phyloP scores from a whole-genome alignment of 2,113 vertebrate species.

The Salvelinus sp. region DNA sequence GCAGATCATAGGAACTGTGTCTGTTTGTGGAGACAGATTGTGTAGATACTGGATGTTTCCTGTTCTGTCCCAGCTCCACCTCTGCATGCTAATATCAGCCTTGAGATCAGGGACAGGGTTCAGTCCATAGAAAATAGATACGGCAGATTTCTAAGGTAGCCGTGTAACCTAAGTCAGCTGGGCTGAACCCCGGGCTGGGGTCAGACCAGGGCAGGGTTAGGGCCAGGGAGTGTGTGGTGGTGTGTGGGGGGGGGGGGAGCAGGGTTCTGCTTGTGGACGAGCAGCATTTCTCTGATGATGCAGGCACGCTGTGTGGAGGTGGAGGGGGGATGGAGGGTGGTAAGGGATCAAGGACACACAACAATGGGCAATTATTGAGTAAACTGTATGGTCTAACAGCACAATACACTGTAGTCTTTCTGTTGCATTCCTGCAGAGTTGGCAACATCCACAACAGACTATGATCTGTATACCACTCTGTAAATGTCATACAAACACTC shows the following conservation, averaged over 20 bases:
- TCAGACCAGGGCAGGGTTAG: neutral
- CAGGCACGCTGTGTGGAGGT: conserved; percentile 40
- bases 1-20: neutral
- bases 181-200: neutral
- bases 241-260: conserved; percentile 18
- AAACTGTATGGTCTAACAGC: conserved; percentile 23
- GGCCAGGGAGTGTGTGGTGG: conserved; percentile 11
- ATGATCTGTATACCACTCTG: conserved; percentile 19
- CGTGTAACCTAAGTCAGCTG: too few relatives aligned
- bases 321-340: conserved; percentile 36
- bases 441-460: conserved; percentile 12
- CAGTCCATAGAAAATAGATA: too few relatives aligned
- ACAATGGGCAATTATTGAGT: conserved; percentile 34
- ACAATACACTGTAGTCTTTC: conserved; percentile 34
- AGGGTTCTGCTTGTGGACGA: conserved; percentile 31
- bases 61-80: neutral
- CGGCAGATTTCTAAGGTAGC: too few relatives aligned
- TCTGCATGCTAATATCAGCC: conserved; percentile 12
- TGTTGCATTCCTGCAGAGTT: conserved; percentile 17
- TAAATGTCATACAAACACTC: neutral
- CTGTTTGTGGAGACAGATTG: neutral
- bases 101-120: conserved; percentile 15
- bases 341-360: conserved; percentile 38
- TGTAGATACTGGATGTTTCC: conserved; percentile 8
- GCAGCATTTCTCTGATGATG: conserved; percentile 33